phyloP scores from a whole-genome alignment of 2,113 vertebrate species.

The Tupaia chinensis region DNA sequence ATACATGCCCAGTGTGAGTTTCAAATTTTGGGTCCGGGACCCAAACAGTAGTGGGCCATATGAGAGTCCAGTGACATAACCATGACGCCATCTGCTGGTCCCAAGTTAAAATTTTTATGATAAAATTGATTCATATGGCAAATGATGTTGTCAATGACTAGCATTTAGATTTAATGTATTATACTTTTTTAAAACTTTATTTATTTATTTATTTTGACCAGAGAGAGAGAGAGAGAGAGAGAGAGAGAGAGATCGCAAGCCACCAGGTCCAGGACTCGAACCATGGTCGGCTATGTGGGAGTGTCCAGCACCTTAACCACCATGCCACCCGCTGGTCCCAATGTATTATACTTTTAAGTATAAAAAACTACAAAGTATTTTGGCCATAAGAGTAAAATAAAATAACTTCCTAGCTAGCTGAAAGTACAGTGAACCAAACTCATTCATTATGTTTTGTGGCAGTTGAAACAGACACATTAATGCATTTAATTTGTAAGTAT shows the following conservation, averaged over 20 bases:
- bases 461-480: not conserved
- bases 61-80: no score
- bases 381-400: not conserved
- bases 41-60: no score
- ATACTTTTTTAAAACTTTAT: not conserved
- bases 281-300: no score
- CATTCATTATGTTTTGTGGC: not conserved
- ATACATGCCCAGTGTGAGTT: no score
- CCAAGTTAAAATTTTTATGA: slow-evolving; percentile 30
- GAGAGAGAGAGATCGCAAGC: no score
- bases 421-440: not conserved
- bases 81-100: no score
- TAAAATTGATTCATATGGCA: slow-evolving; percentile 12
- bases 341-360: not conserved
- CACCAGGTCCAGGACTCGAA: no score
- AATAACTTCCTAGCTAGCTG: not conserved
- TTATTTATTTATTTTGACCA: no score
- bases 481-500: not conserved
- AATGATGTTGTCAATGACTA: slow-evolving; percentile 27
- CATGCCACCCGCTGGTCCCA: not conserved
- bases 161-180: not conserved
- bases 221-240: no score
- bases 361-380: slow-evolving; percentile 24
- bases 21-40: no score
- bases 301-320: no score